Evolutionary conservation across 1,140 invertebrate species (phyloP).

Genomic region (Lasioglossum albipes): DNA sequence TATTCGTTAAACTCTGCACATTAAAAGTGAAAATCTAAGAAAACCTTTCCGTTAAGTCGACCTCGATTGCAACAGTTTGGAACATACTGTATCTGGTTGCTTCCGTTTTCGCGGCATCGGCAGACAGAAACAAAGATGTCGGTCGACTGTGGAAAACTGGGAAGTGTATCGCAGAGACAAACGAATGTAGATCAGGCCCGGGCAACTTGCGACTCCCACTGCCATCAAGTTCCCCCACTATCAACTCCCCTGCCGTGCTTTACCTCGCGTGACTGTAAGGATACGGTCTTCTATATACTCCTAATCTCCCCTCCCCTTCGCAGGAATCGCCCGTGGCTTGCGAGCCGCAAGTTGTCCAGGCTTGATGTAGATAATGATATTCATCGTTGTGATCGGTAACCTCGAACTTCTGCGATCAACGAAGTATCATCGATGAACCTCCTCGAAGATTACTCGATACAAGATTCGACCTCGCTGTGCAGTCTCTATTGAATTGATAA

Average conservation of each 20-base stretch:
- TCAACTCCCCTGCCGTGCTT: too few species aligned
- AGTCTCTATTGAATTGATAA: neutral
- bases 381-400: neutral
- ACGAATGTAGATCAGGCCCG: too few species aligned
- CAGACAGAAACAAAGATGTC: neutral
- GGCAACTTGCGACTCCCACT: too few species aligned
- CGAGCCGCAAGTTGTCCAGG: too few species aligned
- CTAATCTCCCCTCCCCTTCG: too few species aligned
- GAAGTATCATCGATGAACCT: neutral
- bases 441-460: neutral
- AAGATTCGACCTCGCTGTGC: neutral
- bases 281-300: too few species aligned
- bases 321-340: too few species aligned
- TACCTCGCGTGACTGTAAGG: too few species aligned
- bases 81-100: constrained; percentile 7
- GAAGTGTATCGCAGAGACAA: neutral
- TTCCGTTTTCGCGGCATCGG: neutral
- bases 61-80: constrained; percentile 19
- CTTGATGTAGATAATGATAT: too few species aligned
- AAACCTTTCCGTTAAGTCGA: neutral
- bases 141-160: too few species aligned
- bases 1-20: neutral
- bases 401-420: neutral
- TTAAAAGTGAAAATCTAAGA: neutral
- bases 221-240: too few species aligned